A percentile compares a stretch with the other conserved stretches of the same genome.
Evolutionary conservation across 2,797 vertebrate genomes (phyloP).

Genomic region (Aulostomus chinensis): DNA sequence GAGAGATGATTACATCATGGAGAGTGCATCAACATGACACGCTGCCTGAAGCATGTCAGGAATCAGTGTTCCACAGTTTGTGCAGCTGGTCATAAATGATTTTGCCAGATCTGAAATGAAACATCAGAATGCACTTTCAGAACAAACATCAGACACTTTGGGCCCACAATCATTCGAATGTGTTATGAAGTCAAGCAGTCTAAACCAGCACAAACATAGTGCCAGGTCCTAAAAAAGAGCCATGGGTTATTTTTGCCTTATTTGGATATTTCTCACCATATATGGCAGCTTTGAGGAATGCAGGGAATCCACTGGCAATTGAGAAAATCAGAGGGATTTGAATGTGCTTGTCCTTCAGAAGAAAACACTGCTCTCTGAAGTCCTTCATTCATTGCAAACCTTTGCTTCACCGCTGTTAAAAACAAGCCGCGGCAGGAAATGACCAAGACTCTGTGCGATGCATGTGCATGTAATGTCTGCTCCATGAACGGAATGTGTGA

Average conservation of each 20-base stretch:
- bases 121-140: conserved; percentile 31
- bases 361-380: conserved; percentile 41
- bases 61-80: neutral
- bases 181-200: conserved; percentile 31
- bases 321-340: conserved; percentile 35
- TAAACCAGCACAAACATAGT: conserved; percentile 50
- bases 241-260: conserved; percentile 58
- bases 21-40: neutral
- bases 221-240: conserved; percentile 51
- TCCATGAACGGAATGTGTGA: conserved; percentile 7
- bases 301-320: conserved; percentile 64
- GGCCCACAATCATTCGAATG: conserved; percentile 33
- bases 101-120: conserved; percentile 11
- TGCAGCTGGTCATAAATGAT: conserved; percentile 5
- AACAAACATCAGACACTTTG: conserved; percentile 30
- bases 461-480: conserved; percentile 15
- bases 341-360: conserved; percentile 35
- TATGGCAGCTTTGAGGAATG: conserved; percentile 69
- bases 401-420: conserved; percentile 29
- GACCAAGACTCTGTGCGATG: conserved; percentile 33
- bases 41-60: neutral
- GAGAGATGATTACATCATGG: no score
- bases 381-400: conserved; percentile 36
- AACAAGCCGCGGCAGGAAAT: conserved; percentile 43
- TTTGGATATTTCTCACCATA: conserved; percentile 60